Evolutionary conservation across 1,140 invertebrate genomes (phyloP).

Genomic region (Heliothis subflexa): DNA sequence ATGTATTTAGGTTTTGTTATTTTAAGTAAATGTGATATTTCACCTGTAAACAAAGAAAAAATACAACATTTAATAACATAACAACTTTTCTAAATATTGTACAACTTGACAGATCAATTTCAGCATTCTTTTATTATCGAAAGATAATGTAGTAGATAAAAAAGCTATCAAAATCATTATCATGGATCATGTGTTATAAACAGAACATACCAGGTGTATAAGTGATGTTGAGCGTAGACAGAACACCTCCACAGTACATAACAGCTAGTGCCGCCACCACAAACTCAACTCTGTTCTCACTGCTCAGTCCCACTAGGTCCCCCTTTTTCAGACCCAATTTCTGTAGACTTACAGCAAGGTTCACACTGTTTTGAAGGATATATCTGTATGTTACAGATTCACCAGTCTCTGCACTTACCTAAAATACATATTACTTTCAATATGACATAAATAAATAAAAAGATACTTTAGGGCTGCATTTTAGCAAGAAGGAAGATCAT

Average conservation of each 20-base stretch:
- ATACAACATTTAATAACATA: too few relatives aligned
- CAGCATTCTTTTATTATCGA: too few relatives aligned
- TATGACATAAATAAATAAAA: too few relatives aligned
- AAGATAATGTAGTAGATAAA: too few relatives aligned
- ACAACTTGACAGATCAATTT: too few relatives aligned
- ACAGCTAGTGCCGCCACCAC: conserved; percentile 77
- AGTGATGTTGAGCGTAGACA: conserved; percentile 85
- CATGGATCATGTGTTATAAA: too few relatives aligned
- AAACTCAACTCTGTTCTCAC: conserved; percentile 87
- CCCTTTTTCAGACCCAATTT: conserved; percentile 79
- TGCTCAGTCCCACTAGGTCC: conserved; percentile 84
- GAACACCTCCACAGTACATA: conserved; percentile 79
- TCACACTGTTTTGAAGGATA: conserved; percentile 83
- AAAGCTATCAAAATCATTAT: too few relatives aligned
- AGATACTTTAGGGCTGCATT: not conserved
- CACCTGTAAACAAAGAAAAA: conserved; percentile 82
- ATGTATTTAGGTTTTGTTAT: conserved; percentile 90
- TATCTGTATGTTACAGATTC: conserved; percentile 75
- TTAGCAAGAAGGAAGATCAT: not conserved
- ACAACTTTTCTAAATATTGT: too few relatives aligned
- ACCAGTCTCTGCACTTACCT: conserved; percentile 85
- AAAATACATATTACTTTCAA: conserved; percentile 50
- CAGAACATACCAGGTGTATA: conserved; percentile 84
- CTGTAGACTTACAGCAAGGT: conserved; percentile 76
- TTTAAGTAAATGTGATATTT: conserved; percentile 88